Percentiles rank a stretch among this genome's conserved stretches.
These are phyloP conservation scores for Drosophila chauvacae DNA, from an alignment of 1,140 invertebrate species.

Conservation along the genomic window DNA sequence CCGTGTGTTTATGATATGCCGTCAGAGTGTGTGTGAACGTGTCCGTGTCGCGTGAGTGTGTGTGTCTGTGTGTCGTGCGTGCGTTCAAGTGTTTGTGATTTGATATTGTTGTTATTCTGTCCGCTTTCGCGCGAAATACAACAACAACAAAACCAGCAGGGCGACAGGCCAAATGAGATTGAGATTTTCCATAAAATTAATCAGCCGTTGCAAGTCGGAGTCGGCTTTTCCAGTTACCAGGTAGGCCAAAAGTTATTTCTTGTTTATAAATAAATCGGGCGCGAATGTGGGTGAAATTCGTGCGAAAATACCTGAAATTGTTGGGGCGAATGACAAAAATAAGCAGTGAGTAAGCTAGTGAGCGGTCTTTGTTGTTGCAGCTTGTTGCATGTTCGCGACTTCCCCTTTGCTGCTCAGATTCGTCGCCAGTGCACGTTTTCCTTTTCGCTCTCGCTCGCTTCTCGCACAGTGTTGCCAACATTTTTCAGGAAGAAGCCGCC, in stretches of 20 bases:
- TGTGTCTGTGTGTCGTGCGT: slow-evolving; percentile 22
- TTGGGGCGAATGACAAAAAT: slow-evolving; percentile 72
- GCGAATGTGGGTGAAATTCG: slow-evolving; percentile 45
- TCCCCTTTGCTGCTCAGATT: slow-evolving; percentile 52
- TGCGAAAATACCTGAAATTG: slow-evolving; percentile 65
- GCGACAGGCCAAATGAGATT: slow-evolving; percentile 23
- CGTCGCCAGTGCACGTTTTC: slow-evolving; percentile 48
- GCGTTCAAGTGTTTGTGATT: slow-evolving; percentile 64
- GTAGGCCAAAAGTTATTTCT: slow-evolving; percentile 18
- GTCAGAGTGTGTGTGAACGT: slow-evolving; percentile 33
- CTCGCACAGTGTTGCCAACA: too few relatives aligned
- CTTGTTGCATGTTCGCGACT: slow-evolving; percentile 70
- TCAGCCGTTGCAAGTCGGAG: slow-evolving; percentile 7
- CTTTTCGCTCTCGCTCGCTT: slow-evolving; percentile 34
- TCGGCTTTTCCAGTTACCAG: slow-evolving; percentile 30
- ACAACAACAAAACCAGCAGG: slow-evolving; percentile 18
- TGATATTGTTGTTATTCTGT: slow-evolving; percentile 64
- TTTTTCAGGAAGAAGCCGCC: too few relatives aligned
- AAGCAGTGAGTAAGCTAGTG: slow-evolving; percentile 10
- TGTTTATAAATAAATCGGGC: slow-evolving; percentile 37
- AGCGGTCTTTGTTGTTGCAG: slow-evolving; percentile 44
- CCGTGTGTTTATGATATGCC: slow-evolving; percentile 34
- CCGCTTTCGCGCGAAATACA: slow-evolving; percentile 49
- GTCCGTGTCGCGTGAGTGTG: slow-evolving; percentile 10
- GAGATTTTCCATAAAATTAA: slow-evolving; percentile 23